Percentiles rank a stretch among this genome's conserved stretches.
These are phyloP conservation scores for Triops longicaudatus DNA, from an alignment of 1,140 invertebrate species.

Conservation along the genomic window DNA sequence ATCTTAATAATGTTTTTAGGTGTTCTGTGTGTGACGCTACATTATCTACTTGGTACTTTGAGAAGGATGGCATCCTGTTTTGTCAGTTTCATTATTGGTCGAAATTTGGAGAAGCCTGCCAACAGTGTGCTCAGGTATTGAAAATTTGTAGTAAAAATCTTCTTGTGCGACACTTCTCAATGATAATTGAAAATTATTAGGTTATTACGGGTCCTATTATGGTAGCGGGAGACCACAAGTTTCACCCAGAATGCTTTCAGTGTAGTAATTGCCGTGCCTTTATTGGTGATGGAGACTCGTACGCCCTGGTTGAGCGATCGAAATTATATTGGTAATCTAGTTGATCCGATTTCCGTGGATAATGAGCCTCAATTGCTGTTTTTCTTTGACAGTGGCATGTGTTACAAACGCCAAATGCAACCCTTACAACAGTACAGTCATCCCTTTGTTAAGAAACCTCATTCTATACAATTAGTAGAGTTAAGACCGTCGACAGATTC, in stretches of 20 bases:
- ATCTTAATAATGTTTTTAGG: no score
- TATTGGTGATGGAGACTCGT: conserved; percentile 85
- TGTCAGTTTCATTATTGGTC: conserved; percentile 83
- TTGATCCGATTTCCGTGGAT: neutral
- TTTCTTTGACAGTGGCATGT: conserved; percentile 46
- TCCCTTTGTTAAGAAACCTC: conserved; percentile 46
- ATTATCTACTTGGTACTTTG: conserved; percentile 86
- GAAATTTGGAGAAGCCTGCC: conserved; percentile 78
- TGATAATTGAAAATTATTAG: conserved; percentile 37
- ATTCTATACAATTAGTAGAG: conserved; percentile 70
- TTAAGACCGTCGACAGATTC: conserved; percentile 51
- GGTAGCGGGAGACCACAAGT: conserved; percentile 87
- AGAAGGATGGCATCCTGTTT: conserved; percentile 79
- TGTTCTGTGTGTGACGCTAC: conserved; percentile 76
- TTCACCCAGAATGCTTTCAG: conserved; percentile 90
- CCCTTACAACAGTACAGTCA: conserved; percentile 47
- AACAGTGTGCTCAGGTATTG: conserved; percentile 66
- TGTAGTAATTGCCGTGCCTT: conserved; percentile 70
- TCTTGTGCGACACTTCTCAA: neutral
- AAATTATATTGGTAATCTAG: conserved; percentile 69
- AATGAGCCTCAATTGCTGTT: conserved; percentile 13
- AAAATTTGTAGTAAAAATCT: neutral
- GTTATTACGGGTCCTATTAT: conserved; percentile 86
- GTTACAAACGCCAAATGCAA: conserved; percentile 55
- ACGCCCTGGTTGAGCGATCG: conserved; percentile 77